Percentiles rank a stretch among this genome's conserved stretches.
Evolutionary conservation across 1,140 invertebrate species (phyloP).

Genomic region (Coptotermes formosanus): DNA sequence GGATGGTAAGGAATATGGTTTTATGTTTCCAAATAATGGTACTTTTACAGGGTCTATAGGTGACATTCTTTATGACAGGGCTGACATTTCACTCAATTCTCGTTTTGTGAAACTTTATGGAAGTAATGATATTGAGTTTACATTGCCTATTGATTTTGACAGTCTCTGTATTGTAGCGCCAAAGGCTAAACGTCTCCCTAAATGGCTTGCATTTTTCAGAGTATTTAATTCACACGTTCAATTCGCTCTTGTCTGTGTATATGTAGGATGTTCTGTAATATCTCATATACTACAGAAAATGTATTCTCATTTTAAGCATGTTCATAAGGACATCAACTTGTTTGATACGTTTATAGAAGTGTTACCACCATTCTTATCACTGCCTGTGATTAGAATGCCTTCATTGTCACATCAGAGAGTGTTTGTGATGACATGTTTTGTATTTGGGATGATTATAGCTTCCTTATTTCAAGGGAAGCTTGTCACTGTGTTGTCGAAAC

Average conservation of each 20-base stretch:
- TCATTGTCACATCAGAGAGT: conserved; percentile 38
- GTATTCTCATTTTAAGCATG: not conserved
- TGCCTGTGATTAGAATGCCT: not conserved
- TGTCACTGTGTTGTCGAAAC: conserved; percentile 43
- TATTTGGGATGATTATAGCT: conserved; percentile 44
- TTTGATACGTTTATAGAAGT: not conserved
- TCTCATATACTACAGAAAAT: conserved; percentile 38
- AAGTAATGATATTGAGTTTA: conserved; percentile 42
- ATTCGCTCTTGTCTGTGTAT: conserved; percentile 23
- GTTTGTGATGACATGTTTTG: conserved; percentile 41
- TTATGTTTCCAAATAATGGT: conserved; percentile 40
- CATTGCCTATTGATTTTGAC: conserved; percentile 44
- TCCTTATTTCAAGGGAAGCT: conserved; percentile 42
- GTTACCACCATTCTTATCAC: not conserved
- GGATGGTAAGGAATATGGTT: conserved; percentile 39
- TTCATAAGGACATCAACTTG: not conserved
- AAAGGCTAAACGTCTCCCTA: conserved; percentile 45
- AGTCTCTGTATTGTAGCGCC: conserved; percentile 47
- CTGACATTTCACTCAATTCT: conserved; percentile 46
- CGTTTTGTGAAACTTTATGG: conserved; percentile 46
- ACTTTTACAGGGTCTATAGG: conserved; percentile 46
- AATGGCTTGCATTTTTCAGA: conserved; percentile 47
- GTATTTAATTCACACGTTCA: conserved; percentile 40
- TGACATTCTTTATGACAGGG: conserved; percentile 42
- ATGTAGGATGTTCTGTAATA: conserved; percentile 36